These are phyloP conservation scores for Halichoerus grypus DNA, from an alignment of 2,113 vertebrate genomes.

Conservation along the genomic window DNA sequence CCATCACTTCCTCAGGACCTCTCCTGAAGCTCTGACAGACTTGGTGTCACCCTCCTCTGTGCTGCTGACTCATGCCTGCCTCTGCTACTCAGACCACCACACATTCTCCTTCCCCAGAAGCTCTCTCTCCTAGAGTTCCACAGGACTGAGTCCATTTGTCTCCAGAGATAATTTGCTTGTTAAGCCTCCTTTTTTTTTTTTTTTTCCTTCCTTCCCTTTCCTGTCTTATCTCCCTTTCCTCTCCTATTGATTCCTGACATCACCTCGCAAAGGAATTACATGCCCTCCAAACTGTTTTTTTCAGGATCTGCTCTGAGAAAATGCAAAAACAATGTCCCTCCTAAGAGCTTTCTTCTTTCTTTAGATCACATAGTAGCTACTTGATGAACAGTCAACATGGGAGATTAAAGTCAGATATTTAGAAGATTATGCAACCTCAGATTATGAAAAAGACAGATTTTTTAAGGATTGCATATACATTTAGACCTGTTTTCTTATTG, in stretches of 20 bases:
- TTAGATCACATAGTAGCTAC: neutral
- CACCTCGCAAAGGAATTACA: neutral
- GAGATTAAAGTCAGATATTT: neutral
- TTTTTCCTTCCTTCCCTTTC: neutral
- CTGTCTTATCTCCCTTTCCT: neutral
- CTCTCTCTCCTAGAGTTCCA: neutral
- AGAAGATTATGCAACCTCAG: neutral
- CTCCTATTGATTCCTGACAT: neutral
- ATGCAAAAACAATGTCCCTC: neutral
- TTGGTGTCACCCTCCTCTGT: neutral
- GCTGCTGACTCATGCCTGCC: neutral
- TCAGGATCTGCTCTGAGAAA: neutral
- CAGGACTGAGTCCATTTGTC: neutral
- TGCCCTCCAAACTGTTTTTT: neutral
- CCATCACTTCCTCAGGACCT: neutral
- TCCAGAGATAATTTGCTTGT: neutral
- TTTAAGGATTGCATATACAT: neutral
- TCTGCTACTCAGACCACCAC: neutral
- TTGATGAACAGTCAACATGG: neutral
- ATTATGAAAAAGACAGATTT: neutral
- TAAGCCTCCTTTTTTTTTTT: neutral
- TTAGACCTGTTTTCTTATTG: neutral
- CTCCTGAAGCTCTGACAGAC: neutral
- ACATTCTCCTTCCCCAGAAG: neutral
- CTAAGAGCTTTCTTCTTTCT: neutral